These are phyloP conservation scores for Falcaria lacertinaria DNA, from an alignment of 2,888 invertebrate species.

Conservation along the genomic window DNA sequence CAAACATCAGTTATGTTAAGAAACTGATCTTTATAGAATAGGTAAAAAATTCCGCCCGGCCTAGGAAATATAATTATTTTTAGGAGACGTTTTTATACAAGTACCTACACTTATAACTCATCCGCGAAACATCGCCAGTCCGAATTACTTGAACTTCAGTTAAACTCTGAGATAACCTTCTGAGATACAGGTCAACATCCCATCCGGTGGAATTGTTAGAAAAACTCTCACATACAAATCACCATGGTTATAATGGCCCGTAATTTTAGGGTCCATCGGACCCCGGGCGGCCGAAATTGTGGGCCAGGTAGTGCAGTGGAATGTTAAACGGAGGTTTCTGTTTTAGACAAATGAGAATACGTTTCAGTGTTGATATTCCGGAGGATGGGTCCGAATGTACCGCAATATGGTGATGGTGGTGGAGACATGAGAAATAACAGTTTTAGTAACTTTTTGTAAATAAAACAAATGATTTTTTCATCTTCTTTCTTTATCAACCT, in stretches of 20 bases:
- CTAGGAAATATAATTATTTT: too few relatives aligned
- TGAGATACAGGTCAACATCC: not conserved
- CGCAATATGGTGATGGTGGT: too few relatives aligned
- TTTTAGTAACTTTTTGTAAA: too few relatives aligned
- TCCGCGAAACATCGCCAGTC: not conserved
- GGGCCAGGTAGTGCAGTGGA: conserved; percentile 18
- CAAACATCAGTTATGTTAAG: too few relatives aligned
- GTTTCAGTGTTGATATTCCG: not conserved
- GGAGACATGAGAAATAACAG: too few relatives aligned
- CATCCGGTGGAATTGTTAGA: conserved; percentile 20
- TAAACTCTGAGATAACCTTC: not conserved
- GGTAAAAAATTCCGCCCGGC: too few relatives aligned
- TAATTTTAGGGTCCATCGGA: conserved; percentile 41
- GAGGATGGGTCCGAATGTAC: too few relatives aligned
- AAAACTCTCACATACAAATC: conserved; percentile 35
- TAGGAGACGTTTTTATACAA: too few relatives aligned
- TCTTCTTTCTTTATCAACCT: too few relatives aligned
- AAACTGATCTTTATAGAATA: too few relatives aligned
- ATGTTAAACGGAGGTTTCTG: not conserved
- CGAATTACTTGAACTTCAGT: not conserved
- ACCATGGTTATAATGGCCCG: conserved; percentile 42
- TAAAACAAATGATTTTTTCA: too few relatives aligned
- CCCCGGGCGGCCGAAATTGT: conserved; percentile 30
- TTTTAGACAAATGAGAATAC: not conserved
- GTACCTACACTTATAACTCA: not conserved